phyloP scores from a whole-genome alignment of 2,113 vertebrate genomes.

The Mormyrus iriodes region DNA sequence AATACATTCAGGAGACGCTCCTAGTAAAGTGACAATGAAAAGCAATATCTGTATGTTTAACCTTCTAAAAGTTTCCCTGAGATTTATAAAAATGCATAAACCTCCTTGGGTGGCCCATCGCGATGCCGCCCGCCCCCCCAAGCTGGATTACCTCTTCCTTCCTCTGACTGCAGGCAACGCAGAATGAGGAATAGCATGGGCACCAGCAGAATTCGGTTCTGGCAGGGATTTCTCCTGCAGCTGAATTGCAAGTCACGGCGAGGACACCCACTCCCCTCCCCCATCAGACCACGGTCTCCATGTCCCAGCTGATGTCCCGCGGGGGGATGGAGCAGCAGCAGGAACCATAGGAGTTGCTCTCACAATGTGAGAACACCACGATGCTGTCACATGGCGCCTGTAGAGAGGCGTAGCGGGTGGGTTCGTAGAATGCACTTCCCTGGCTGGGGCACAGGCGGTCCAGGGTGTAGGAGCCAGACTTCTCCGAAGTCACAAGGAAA shows the following conservation, averaged over 20 bases:
- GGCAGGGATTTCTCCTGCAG: not conserved
- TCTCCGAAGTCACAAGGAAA: conserved; percentile 43
- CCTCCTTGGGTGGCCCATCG: not conserved
- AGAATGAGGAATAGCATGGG: not conserved
- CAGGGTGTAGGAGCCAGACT: conserved; percentile 57
- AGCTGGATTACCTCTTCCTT: not conserved
- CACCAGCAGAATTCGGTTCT: not conserved
- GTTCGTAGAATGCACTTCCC: conserved; percentile 48
- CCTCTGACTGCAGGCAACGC: not conserved
- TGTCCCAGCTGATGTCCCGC: conserved; percentile 57
- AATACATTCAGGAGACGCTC: not conserved
- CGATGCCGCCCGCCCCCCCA: not conserved
- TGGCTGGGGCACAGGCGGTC: conserved; percentile 50
- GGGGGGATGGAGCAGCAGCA: conserved; percentile 75
- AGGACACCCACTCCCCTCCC: not conserved
- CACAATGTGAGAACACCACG: conserved; percentile 57
- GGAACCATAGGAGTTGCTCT: conserved; percentile 62
- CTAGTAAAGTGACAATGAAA: not conserved
- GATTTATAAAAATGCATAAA: not conserved
- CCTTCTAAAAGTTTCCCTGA: not conserved
- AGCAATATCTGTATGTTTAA: not conserved
- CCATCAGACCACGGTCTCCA: conserved; percentile 67
- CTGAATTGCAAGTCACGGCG: too few relatives aligned
- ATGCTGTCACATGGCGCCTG: conserved; percentile 66
- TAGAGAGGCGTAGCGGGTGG: conserved; percentile 53